Evolutionary conservation across 2,888 invertebrate species (phyloP).

Genomic region (Calameuta filiformis): DNA sequence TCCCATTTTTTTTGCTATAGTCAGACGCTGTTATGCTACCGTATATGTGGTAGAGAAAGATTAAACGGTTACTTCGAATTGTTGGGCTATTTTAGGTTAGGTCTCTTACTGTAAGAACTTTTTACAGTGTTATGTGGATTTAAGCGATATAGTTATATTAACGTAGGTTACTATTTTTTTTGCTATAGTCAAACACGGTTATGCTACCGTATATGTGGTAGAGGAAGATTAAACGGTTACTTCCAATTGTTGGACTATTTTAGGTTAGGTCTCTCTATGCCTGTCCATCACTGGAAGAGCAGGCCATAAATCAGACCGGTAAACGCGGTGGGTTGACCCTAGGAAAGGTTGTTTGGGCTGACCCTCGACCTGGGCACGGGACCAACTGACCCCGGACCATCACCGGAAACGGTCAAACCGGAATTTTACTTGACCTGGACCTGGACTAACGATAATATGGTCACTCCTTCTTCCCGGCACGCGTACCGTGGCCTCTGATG

Average conservation of each 20-base stretch:
- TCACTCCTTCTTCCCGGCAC: slow-evolving; percentile 62
- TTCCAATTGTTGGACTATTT: not conserved
- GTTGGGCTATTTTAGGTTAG: not conserved
- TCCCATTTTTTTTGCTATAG: not conserved
- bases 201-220: no score
- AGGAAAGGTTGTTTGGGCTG: slow-evolving; percentile 63
- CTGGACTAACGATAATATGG: slow-evolving; percentile 50
- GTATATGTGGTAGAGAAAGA: not conserved
- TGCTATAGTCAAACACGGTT: not conserved
- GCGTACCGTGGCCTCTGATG: slow-evolving; percentile 47
- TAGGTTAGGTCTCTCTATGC: not conserved
- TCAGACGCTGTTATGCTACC: no score
- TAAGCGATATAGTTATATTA: no score
- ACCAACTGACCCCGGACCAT: slow-evolving; percentile 39
- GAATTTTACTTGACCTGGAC: slow-evolving; percentile 55
- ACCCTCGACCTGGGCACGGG: slow-evolving; percentile 58
- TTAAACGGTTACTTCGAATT: not conserved
- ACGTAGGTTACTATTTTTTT: no score
- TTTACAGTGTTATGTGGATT: no score
- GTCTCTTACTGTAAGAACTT: not conserved
- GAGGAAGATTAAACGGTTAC: not conserved
- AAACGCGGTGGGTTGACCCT: slow-evolving; percentile 59
- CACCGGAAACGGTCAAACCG: slow-evolving; percentile 41
- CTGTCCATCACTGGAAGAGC: slow-evolving; percentile 24
- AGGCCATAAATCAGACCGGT: slow-evolving; percentile 61